Percentiles rank a stretch among this genome's conserved stretches.
Conservation (phyloP, 2,888 invertebrate genomes). For the Galerucella calmariensis region DNA sequence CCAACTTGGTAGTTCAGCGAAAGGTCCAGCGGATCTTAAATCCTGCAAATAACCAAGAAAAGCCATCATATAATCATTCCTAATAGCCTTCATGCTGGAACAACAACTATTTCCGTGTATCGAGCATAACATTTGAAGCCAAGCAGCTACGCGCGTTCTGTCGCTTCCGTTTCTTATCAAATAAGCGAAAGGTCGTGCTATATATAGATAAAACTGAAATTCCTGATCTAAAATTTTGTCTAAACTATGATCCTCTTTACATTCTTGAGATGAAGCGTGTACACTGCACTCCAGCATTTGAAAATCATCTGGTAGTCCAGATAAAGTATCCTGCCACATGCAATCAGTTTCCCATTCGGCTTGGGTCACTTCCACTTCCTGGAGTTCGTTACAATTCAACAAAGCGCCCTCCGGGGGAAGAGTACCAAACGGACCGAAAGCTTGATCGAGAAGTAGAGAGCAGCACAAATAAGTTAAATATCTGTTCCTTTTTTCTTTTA, state of each 20-base stretch:
- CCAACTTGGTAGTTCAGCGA: constrained; percentile 65
- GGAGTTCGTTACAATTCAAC: constrained; percentile 58
- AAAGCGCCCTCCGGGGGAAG: constrained; percentile 62
- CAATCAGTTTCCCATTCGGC: constrained; percentile 66
- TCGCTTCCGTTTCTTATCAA: constrained; percentile 63
- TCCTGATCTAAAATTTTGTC: constrained; percentile 65
- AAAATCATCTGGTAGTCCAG: constrained; percentile 61
- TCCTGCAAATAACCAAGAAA: constrained; percentile 65
- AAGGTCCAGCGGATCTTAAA: constrained; percentile 66
- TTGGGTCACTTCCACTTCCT: constrained; percentile 52
- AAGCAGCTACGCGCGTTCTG: constrained; percentile 64
- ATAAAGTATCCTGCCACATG: constrained; percentile 64
- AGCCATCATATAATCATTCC: constrained; percentile 70
- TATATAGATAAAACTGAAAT: constrained; percentile 65
- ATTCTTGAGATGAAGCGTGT: constrained; percentile 54
- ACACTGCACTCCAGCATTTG: constrained; percentile 57
- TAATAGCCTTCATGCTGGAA: constrained; percentile 66
- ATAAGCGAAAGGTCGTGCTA: constrained; percentile 65
- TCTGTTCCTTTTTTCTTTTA: constrained; percentile 66
- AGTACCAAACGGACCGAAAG: constrained; percentile 60
- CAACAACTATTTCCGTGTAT: constrained; percentile 65
- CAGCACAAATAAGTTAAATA: constrained; percentile 64
- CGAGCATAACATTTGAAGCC: constrained; percentile 67
- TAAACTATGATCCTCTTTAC: constrained; percentile 58
- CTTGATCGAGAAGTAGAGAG: constrained; percentile 64